Evolutionary conservation across 2,888 invertebrate species (phyloP).

Genomic region (Cephus pulcher): DNA sequence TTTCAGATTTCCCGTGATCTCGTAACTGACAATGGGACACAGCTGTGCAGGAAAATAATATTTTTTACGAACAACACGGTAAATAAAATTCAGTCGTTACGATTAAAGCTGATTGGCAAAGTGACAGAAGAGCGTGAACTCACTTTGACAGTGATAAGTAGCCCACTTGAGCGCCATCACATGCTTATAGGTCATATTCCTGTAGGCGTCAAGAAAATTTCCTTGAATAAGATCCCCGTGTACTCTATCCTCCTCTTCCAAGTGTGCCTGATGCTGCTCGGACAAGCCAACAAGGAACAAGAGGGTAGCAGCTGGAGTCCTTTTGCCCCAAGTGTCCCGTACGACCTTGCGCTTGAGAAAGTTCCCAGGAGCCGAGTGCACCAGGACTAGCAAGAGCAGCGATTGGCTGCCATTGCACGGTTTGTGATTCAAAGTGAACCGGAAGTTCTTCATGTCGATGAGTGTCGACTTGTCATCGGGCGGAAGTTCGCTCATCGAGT

Average conservation of each 20-base stretch:
- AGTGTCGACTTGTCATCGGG: slow-evolving; percentile 56
- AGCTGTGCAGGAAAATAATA: background rate
- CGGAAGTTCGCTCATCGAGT: slow-evolving; percentile 50
- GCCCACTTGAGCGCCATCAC: slow-evolving; percentile 70
- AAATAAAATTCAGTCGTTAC: background rate
- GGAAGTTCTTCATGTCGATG: slow-evolving; percentile 70
- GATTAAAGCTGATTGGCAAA: background rate
- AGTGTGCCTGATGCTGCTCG: slow-evolving; percentile 49
- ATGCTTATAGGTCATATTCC: slow-evolving; percentile 71
- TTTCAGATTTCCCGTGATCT: background rate
- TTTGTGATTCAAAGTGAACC: slow-evolving; percentile 72
- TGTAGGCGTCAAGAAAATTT: slow-evolving; percentile 69
- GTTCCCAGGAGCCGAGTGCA: slow-evolving; percentile 69
- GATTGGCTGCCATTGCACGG: slow-evolving; percentile 68
- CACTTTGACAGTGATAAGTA: slow-evolving; percentile 66
- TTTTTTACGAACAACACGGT: background rate
- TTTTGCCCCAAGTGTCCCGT: slow-evolving; percentile 67
- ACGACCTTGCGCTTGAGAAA: slow-evolving; percentile 63
- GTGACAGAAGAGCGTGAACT: slow-evolving; percentile 16
- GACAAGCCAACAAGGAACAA: slow-evolving; percentile 66
- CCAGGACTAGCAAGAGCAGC: slow-evolving; percentile 63
- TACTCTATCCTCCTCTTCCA: slow-evolving; percentile 59
- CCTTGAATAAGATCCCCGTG: slow-evolving; percentile 69
- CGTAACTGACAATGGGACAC: background rate
- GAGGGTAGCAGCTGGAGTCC: slow-evolving; percentile 49